Base-by-base conservation (phyloP, 2,797 vertebrate genomes). In the Cuniculus paca region DNA sequence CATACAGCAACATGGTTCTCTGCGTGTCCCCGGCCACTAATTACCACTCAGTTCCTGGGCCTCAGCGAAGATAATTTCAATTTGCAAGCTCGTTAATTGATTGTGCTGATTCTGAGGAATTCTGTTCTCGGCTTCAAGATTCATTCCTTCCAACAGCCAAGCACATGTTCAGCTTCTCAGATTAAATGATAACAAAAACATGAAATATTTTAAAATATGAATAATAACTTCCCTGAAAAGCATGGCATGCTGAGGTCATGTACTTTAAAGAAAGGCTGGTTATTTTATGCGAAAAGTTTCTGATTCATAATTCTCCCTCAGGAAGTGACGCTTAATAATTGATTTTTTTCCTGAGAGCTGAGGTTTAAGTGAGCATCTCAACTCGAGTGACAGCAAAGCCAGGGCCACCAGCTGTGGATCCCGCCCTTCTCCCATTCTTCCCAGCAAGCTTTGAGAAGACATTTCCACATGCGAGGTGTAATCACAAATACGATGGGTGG, bases 61-160 rank as follows among this genome's bases (percentile, higher is more conserved):
- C 81, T 36, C 5, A 60, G 95, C 77, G 75, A 90, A 97, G 93
- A 96, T 94, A 31, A 97, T 91, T 93, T 92, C 92, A 77, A 52
- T 92, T 95, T 79, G 31, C 70, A 95, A 93, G 86, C 70, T 96
- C 91, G 91, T 94, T 89, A 91, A 90, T 34, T 58, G 56, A 89
- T n/a, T 72, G 82, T 72, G 94, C 94, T 78, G 79, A 91, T 87
- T 94, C 93, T 81, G 70, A 97, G 75, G 91, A 94, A 94, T 95
- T 95, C n/a, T 54, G 52, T 89, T 24, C 79, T 84, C 19, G 2
- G 80, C 31, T 36, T 86, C 58, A 78, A 87, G 45, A 92, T 70
- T 60, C 45, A 87, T 92, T 94, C 39, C 75, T 89, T 86, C 58
- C 80, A 82, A 96, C 93, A 95, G 90, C n/a, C 72, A 31, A 7